A percentile compares a stretch with the other conserved stretches of the same genome.
Evolutionary conservation across 2,888 invertebrate species (phyloP).

Genomic region (Harmothoe impar): DNA sequence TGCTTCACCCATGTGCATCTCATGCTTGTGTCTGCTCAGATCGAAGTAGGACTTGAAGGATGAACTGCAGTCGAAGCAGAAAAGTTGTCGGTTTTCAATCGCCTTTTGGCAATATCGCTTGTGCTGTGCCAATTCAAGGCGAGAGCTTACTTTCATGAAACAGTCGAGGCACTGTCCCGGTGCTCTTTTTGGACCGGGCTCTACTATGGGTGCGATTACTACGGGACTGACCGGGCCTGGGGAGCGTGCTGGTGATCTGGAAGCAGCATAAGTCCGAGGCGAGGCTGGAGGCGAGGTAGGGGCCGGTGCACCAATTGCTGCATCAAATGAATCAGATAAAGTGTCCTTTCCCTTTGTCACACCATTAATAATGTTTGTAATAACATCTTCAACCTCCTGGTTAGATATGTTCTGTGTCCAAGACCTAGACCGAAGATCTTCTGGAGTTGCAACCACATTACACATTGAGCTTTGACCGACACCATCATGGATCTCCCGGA

Average conservation of each 20-base stretch:
- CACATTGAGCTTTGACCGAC: slow-evolving; percentile 25
- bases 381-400: slow-evolving; percentile 39
- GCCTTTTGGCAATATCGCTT: slow-evolving; percentile 35
- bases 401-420: slow-evolving; percentile 28
- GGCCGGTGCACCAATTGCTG: background rate
- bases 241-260: background rate
- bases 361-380: slow-evolving; percentile 8
- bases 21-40: slow-evolving; percentile 35
- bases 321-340: background rate
- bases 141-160: slow-evolving; percentile 46
- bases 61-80: slow-evolving; percentile 44
- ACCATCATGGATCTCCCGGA: slow-evolving; percentile 5
- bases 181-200: background rate
- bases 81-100: slow-evolving; percentile 36
- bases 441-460: slow-evolving; percentile 51
- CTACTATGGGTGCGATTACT: background rate
- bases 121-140: slow-evolving; percentile 45
- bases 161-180: slow-evolving; percentile 52
- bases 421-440: background rate
- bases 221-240: background rate
- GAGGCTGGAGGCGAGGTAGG: background rate
- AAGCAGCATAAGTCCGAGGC: background rate
- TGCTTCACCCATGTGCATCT: background rate
- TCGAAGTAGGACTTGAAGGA: slow-evolving; percentile 9
- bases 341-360: background rate